These are phyloP conservation scores for Odontomachus brunneus DNA, from an alignment of 1,140 invertebrate species.

Conservation along the genomic window DNA sequence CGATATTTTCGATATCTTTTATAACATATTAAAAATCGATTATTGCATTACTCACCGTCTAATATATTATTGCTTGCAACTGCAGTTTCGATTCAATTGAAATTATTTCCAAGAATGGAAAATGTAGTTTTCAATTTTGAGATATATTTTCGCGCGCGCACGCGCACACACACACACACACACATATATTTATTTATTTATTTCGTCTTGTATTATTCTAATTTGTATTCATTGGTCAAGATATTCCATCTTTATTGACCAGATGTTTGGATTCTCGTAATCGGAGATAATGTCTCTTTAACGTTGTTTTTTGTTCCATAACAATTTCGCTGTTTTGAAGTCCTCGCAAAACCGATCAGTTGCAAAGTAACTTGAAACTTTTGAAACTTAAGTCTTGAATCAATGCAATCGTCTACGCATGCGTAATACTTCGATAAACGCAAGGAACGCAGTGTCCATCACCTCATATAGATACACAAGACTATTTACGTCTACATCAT, in stretches of 20 bases:
- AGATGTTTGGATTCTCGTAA: slow-evolving; percentile 32
- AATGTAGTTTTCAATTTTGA: background rate
- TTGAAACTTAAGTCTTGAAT: slow-evolving; percentile 17
- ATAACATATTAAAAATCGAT: background rate
- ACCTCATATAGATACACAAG: slow-evolving; percentile 5
- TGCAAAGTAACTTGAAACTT: slow-evolving; percentile 1
- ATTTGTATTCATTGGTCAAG: background rate
- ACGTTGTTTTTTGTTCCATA: slow-evolving; percentile 15
- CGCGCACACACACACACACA: background rate
- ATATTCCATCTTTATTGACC: slow-evolving; percentile 4
- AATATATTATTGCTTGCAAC: slow-evolving; percentile 51
- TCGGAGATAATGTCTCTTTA: no score
- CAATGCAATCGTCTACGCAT: background rate
- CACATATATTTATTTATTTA: background rate
- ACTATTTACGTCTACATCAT: slow-evolving; percentile 19
- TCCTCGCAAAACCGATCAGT: slow-evolving; percentile 40
- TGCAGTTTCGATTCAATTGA: slow-evolving; percentile 7
- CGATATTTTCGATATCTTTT: background rate
- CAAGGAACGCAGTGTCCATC: background rate
- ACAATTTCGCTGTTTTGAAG: background rate
- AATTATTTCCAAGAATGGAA: slow-evolving; percentile 14
- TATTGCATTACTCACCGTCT: slow-evolving; percentile 16
- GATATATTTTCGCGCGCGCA: background rate
- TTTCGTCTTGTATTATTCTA: background rate
- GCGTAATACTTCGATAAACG: slow-evolving; percentile 25